phyloP scores from a whole-genome alignment of 1,140 invertebrate species.

The Alviniconcha marisindica region DNA sequence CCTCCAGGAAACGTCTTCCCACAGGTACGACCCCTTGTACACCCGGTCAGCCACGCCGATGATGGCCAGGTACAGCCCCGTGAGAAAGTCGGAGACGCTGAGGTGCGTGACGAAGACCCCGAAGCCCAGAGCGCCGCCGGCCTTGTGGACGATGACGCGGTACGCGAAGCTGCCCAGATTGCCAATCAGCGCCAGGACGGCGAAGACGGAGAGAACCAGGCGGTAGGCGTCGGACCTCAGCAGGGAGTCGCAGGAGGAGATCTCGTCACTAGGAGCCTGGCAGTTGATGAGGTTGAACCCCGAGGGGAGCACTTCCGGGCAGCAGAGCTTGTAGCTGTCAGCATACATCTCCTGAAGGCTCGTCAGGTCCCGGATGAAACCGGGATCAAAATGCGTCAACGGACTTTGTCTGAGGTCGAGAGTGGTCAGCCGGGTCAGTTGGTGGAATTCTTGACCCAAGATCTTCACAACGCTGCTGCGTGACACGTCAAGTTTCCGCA shows the following conservation, averaged over 20 bases:
- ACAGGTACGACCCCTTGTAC: conserved; percentile 53
- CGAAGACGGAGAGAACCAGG: conserved; percentile 54
- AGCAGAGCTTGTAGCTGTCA: conserved; percentile 29
- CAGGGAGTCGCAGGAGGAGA: conserved; percentile 58
- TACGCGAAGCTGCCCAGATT: conserved; percentile 55
- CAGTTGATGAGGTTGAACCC: conserved; percentile 19
- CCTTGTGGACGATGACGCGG: conserved; percentile 38
- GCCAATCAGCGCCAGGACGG: conserved; percentile 51
- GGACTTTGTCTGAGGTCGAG: conserved; percentile 8
- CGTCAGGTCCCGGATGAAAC: neutral
- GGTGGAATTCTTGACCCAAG: neutral
- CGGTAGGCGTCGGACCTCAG: conserved; percentile 42
- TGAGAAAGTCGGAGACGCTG: conserved; percentile 61
- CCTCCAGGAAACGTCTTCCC: too few relatives aligned
- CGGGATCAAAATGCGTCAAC: neutral
- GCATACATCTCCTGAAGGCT: neutral
- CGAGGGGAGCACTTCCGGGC: neutral
- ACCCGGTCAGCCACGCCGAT: conserved; percentile 58
- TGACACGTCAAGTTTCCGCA: conserved; percentile 3
- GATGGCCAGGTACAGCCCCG: conserved; percentile 68
- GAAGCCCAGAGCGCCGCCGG: conserved; percentile 4
- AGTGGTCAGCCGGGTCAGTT: neutral
- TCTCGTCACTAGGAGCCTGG: conserved; percentile 39
- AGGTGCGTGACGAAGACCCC: conserved; percentile 59
- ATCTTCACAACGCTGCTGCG: neutral